A percentile compares a stretch with the other conserved stretches of the same genome.
Evolutionary conservation across 2,797 vertebrate species (phyloP).

Genomic region (Girardinus metallicus): DNA sequence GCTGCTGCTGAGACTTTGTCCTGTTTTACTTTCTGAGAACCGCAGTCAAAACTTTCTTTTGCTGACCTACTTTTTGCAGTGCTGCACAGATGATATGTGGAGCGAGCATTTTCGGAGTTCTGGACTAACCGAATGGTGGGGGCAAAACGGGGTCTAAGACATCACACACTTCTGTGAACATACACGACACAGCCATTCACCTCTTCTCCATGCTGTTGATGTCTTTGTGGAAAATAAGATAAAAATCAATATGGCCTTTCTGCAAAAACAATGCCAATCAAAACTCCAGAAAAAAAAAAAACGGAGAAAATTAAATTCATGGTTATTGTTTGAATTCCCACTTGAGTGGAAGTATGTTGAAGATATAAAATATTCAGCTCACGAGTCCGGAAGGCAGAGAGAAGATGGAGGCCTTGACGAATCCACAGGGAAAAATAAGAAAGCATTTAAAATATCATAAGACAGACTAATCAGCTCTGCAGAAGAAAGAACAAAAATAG

Average conservation of each 20-base stretch:
- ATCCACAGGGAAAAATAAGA: slow-evolving; percentile 21
- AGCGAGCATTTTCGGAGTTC: slow-evolving; percentile 53
- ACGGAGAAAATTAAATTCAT: slow-evolving; percentile 42
- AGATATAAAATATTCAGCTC: slow-evolving; percentile 45
- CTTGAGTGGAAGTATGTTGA: slow-evolving; percentile 48
- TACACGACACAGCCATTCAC: slow-evolving; percentile 71
- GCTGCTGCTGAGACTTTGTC: slow-evolving; percentile 47
- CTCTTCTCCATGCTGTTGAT: slow-evolving; percentile 71
- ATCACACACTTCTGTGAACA: slow-evolving; percentile 72
- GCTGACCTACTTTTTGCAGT: slow-evolving; percentile 79
- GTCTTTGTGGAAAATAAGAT: slow-evolving; percentile 67
- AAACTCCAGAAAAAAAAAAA: slow-evolving; percentile 23
- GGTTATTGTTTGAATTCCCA: slow-evolving; percentile 31
- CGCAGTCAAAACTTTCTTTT: slow-evolving; percentile 61
- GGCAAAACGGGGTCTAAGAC: slow-evolving; percentile 26
- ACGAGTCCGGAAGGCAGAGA: slow-evolving; percentile 38
- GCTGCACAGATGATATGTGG: slow-evolving; percentile 74
- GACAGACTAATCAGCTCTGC: slow-evolving; percentile 1
- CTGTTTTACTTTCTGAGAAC: slow-evolving; percentile 50
- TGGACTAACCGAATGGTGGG: slow-evolving; percentile 44
- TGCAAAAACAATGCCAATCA: slow-evolving; percentile 38
- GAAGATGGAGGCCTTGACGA: slow-evolving; percentile 35
- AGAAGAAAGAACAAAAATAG: slow-evolving; percentile 34
- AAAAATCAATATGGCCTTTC: slow-evolving; percentile 58
- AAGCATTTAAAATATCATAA: neutral